Conservation (phyloP, 2,797 vertebrate genomes). For the Pseudochromis fuscus region DNA sequence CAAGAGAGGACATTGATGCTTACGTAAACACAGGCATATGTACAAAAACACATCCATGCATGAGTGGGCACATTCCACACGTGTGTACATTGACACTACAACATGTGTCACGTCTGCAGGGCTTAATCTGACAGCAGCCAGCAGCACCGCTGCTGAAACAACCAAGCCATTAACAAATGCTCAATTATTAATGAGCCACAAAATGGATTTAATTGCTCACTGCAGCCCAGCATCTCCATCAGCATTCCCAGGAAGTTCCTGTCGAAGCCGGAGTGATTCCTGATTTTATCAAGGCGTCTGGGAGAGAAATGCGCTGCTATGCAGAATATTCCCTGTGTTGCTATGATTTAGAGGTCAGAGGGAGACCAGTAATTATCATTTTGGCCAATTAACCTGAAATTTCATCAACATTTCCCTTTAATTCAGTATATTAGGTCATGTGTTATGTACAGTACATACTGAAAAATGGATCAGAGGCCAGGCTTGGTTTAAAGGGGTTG, state of each 20-base stretch:
- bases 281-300: slow-evolving; percentile 40
- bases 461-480: slow-evolving; percentile 39
- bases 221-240: slow-evolving; percentile 58
- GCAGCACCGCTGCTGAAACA: slow-evolving; percentile 57
- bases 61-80: slow-evolving; percentile 26
- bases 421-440: slow-evolving; percentile 28
- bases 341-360: slow-evolving; percentile 32
- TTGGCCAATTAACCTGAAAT: slow-evolving; percentile 31
- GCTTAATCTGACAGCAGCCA: slow-evolving; percentile 57
- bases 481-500: slow-evolving; percentile 35
- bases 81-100: slow-evolving; percentile 36
- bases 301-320: slow-evolving; percentile 31
- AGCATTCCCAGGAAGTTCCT: slow-evolving; percentile 58
- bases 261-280: slow-evolving; percentile 44
- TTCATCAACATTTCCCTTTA: slow-evolving; percentile 39
- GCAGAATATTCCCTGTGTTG: slow-evolving; percentile 27
- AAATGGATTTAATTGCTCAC: slow-evolving; percentile 76
- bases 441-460: slow-evolving; percentile 33
- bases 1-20: slow-evolving; percentile 40
- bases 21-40: slow-evolving; percentile 31
- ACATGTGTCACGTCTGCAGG: slow-evolving; percentile 47
- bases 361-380: slow-evolving; percentile 28
- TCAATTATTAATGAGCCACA: slow-evolving; percentile 80
- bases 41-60: slow-evolving; percentile 35
- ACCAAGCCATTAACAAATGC: slow-evolving; percentile 71